These are phyloP conservation scores for Zeugodacus cucurbitae DNA, from an alignment of 1,140 invertebrate genomes.

Conservation along the genomic window DNA sequence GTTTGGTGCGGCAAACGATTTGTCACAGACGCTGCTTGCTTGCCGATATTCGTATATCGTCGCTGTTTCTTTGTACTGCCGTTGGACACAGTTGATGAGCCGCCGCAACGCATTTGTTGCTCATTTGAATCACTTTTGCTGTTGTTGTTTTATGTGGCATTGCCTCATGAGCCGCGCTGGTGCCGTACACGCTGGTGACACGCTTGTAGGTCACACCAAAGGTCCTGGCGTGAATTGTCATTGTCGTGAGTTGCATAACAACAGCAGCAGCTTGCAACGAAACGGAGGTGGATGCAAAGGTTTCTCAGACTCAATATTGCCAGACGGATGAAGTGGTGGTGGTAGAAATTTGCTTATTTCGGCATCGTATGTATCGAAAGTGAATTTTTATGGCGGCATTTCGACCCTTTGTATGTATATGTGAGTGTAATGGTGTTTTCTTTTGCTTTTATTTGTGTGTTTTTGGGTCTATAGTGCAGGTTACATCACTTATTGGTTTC, in stretches of 20 bases:
- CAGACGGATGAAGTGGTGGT: not conserved
- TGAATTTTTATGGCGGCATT: not conserved
- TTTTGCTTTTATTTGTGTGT: not conserved
- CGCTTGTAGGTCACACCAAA: constrained; percentile 44
- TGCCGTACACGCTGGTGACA: constrained; percentile 35
- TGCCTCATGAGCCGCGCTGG: constrained; percentile 7
- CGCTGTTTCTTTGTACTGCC: not conserved
- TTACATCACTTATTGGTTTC: not conserved
- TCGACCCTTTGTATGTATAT: not conserved
- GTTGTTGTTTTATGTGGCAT: not conserved
- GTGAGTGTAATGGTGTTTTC: not conserved
- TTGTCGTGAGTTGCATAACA: constrained; percentile 47
- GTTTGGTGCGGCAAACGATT: constrained; percentile 20
- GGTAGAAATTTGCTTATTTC: not conserved
- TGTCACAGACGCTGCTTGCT: constrained; percentile 14
- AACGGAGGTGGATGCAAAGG: constrained; percentile 24
- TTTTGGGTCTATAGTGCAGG: not conserved
- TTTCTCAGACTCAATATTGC: not conserved
- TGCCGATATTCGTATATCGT: constrained; percentile 15
- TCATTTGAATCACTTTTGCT: not conserved
- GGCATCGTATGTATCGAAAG: not conserved
- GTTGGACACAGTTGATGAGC: constrained; percentile 28
- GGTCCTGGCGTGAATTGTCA: constrained; percentile 47
- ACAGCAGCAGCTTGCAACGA: not conserved
- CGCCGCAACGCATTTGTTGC: constrained; percentile 8